A percentile compares a stretch with the other conserved stretches of the same genome.
Evolutionary conservation across 2,888 invertebrate genomes (phyloP).

Genomic region (Proisotoma minuta): DNA sequence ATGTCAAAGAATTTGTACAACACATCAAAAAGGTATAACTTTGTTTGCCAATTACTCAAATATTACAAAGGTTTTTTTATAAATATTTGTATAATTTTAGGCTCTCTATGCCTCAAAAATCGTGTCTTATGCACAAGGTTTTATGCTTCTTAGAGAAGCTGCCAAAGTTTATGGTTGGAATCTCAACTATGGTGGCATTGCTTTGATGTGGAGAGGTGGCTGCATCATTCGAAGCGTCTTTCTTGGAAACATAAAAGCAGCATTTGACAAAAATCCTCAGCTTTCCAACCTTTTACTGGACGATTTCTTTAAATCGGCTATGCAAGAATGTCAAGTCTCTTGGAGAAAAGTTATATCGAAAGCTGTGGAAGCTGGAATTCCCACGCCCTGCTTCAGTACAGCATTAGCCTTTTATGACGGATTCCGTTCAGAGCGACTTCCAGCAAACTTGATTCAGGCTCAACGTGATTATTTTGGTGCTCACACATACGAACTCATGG

Average conservation of each 20-base stretch:
- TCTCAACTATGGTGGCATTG: slow-evolving; percentile 94
- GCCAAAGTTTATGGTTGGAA: slow-evolving; percentile 89
- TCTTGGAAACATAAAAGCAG: slow-evolving; percentile 84
- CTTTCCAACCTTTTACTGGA: slow-evolving; percentile 84
- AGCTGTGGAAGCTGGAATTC: slow-evolving; percentile 70
- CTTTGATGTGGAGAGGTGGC: slow-evolving; percentile 99
- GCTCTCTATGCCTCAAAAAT: slow-evolving; percentile 97
- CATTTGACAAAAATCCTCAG: slow-evolving; percentile 82
- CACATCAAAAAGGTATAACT: slow-evolving; percentile 63
- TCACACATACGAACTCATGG: slow-evolving; percentile 90
- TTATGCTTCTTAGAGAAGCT: slow-evolving; percentile 90
- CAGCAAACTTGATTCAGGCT: slow-evolving; percentile 85
- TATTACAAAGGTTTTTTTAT: neutral
- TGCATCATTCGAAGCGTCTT: slow-evolving; percentile 93
- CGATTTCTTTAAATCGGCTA: slow-evolving; percentile 83
- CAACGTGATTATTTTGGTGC: slow-evolving; percentile 98
- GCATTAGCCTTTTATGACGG: slow-evolving; percentile 98
- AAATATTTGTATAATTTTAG: slow-evolving; percentile 52
- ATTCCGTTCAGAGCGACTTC: slow-evolving; percentile 76
- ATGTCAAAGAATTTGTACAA: slow-evolving; percentile 74
- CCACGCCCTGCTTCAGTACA: slow-evolving; percentile 86
- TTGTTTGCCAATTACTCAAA: neutral
- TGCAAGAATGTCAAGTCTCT: slow-evolving; percentile 72
- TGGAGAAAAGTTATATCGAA: slow-evolving; percentile 76
- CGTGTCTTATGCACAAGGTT: slow-evolving; percentile 97